Conservation (phyloP, 1,140 invertebrate genomes). For the Zophobas morio region DNA sequence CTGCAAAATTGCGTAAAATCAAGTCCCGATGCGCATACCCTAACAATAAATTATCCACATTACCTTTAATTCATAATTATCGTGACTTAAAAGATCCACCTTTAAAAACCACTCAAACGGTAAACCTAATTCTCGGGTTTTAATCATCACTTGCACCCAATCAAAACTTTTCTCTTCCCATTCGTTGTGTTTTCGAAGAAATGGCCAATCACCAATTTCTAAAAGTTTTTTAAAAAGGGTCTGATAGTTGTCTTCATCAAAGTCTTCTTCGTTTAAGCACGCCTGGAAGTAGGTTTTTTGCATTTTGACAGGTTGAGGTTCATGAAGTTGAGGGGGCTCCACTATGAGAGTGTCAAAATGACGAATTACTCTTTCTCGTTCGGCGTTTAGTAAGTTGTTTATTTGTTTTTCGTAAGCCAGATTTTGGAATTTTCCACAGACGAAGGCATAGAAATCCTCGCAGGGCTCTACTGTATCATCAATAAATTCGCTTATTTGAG, state of each 20-base stretch:
- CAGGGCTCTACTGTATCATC: slow-evolving; percentile 75
- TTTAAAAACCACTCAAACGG: slow-evolving; percentile 62
- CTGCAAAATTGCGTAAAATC: not conserved
- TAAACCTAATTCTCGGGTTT: slow-evolving; percentile 74
- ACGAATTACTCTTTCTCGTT: slow-evolving; percentile 20
- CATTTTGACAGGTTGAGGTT: slow-evolving; percentile 56
- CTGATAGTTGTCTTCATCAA: slow-evolving; percentile 47
- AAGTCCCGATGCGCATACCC: not conserved
- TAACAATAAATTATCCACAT: not conserved
- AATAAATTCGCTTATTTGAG: slow-evolving; percentile 66
- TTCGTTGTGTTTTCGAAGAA: slow-evolving; percentile 71
- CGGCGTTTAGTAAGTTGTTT: slow-evolving; percentile 7
- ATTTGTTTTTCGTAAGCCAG: slow-evolving; percentile 65
- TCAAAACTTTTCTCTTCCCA: slow-evolving; percentile 77
- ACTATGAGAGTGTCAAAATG: slow-evolving; percentile 37
- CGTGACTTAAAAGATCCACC: slow-evolving; percentile 44
- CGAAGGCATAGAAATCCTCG: slow-evolving; percentile 78
- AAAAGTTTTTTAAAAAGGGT: slow-evolving; percentile 72
- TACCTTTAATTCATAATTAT: slow-evolving; percentile 5
- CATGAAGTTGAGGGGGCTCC: slow-evolving; percentile 15
- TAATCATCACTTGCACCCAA: slow-evolving; percentile 77
- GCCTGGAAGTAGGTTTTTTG: slow-evolving; percentile 82
- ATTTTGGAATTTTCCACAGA: slow-evolving; percentile 74
- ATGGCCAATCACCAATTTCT: slow-evolving; percentile 83
- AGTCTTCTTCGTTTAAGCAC: slow-evolving; percentile 81